phyloP scores from a whole-genome alignment of 2,888 invertebrate species.

The Catocala nupta region DNA sequence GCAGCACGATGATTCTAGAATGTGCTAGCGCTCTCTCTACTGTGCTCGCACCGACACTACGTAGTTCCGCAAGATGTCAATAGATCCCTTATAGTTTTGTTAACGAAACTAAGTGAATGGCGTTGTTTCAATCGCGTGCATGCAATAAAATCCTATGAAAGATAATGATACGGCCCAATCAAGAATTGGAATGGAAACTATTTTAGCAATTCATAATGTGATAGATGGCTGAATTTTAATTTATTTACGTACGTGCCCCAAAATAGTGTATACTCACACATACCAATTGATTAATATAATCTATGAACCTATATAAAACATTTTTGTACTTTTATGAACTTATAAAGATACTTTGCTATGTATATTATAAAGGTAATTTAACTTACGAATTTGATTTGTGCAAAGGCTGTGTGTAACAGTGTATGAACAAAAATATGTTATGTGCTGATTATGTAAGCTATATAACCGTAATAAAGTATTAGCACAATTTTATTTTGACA shows the following conservation, averaged over 20 bases:
- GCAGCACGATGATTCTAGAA: no score
- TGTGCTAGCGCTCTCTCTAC: no score
- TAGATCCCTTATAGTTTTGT: no score
- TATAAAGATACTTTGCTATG: constrained; percentile 7
- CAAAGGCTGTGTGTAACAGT: constrained; percentile 21
- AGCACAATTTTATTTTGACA: constrained; percentile 8
- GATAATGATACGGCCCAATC: no score
- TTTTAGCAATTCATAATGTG: no score
- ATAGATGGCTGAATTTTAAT: no score
- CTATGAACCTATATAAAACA: neutral
- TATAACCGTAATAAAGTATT: constrained; percentile 28
- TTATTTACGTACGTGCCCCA: neutral
- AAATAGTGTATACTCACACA: neutral
- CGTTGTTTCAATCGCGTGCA: no score
- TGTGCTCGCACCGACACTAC: no score
- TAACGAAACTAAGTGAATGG: no score
- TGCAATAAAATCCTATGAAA: no score
- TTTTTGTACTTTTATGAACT: constrained; percentile 39
- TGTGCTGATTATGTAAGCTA: constrained; percentile 5
- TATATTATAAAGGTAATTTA: constrained; percentile 1
- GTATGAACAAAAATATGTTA: constrained; percentile 13
- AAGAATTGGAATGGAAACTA: no score
- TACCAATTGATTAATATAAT: neutral
- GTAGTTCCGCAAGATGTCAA: no score
- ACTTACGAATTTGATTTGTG: constrained; percentile 11